These are phyloP conservation scores for Rhagonycha fulva DNA, from an alignment of 2,888 invertebrate species.

Conservation along the genomic window DNA sequence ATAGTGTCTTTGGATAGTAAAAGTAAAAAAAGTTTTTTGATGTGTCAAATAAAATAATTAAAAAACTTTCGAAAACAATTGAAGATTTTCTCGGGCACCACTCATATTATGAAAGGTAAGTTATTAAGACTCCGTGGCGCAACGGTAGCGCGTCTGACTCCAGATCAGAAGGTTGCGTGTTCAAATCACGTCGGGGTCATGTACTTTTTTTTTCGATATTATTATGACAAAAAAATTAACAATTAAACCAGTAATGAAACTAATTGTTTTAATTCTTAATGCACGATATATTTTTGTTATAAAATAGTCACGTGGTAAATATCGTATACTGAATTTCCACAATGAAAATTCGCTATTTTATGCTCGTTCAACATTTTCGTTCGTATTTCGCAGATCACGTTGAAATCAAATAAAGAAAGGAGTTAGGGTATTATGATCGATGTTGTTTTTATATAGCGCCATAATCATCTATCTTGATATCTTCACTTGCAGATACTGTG, in stretches of 20 bases:
- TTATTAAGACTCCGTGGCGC: constrained; percentile 83
- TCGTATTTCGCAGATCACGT: background rate
- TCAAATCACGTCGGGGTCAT: constrained; percentile 96
- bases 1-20: too few species aligned
- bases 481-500: constrained; percentile 30
- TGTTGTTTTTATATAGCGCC: constrained; percentile 35
- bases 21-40: too few species aligned
- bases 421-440: constrained; percentile 33
- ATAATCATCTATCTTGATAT: constrained; percentile 36
- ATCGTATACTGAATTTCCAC: background rate
- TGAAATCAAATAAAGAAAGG: constrained; percentile 3
- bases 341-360: background rate
- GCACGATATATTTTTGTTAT: background rate
- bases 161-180: constrained; percentile 98
- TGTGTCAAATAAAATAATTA: too few species aligned
- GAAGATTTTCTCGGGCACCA: background rate
- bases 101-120: background rate
- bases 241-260: background rate
- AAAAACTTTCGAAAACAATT: too few species aligned
- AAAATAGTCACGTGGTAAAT: too few species aligned
- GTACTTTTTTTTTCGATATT: background rate
- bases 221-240: background rate
- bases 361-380: constrained; percentile 21
- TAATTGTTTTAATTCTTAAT: background rate
- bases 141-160: constrained; percentile 98